Conservation (phyloP, 2,888 invertebrate species). For the Chymomyza procnemis region DNA sequence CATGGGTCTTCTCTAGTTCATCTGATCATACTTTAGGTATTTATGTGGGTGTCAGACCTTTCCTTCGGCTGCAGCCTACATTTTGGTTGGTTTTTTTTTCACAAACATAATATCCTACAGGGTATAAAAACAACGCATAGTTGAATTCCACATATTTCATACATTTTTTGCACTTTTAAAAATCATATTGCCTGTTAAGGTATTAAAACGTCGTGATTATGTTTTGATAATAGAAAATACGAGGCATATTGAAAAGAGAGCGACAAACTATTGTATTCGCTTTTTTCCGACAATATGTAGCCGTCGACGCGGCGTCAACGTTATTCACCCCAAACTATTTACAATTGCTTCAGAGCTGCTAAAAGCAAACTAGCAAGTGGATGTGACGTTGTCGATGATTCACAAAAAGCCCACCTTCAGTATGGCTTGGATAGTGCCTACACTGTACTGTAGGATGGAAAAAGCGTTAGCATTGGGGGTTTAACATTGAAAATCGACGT, state of each 20-base stretch:
- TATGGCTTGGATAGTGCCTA: not conserved
- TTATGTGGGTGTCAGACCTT: no score
- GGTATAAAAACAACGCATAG: no score
- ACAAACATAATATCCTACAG: no score
- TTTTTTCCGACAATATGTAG: constrained; percentile 41
- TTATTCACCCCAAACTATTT: constrained; percentile 60
- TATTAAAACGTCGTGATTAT: no score
- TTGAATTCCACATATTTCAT: no score
- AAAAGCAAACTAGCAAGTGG: constrained; percentile 67
- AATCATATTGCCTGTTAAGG: no score
- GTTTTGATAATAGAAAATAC: no score
- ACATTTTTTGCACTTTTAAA: no score
- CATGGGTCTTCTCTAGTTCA: no score
- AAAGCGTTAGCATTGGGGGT: not conserved
- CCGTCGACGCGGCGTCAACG: constrained; percentile 58
- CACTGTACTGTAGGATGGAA: not conserved
- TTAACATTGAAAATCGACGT: not conserved
- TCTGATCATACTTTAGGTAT: no score
- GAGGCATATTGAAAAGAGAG: not conserved
- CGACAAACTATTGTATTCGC: constrained; percentile 25
- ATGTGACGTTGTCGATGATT: constrained; percentile 52
- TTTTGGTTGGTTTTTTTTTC: no score
- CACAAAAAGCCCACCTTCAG: constrained; percentile 34
- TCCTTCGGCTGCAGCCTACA: no score
- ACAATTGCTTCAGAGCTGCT: constrained; percentile 67